These are phyloP conservation scores for Nemurella pictetii DNA, from an alignment of 2,888 invertebrate genomes.

Conservation along the genomic window DNA sequence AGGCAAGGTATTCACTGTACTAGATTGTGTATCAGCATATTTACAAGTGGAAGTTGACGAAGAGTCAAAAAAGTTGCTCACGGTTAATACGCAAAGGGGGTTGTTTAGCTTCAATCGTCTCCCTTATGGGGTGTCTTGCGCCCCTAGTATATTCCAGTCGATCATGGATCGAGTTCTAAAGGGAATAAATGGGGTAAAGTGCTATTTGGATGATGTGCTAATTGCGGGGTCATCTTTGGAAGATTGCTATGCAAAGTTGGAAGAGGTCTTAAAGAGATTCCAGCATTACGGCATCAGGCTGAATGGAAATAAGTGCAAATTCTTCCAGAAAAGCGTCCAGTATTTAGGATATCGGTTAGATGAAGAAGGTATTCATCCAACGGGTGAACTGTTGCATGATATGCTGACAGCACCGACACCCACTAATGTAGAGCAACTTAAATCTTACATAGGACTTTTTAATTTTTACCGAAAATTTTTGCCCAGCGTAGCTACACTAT, in stretches of 20 bases:
- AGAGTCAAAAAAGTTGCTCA: conserved; percentile 42
- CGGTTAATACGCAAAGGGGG: conserved; percentile 46
- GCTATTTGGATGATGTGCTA: conserved; percentile 20
- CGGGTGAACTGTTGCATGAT: conserved; percentile 12
- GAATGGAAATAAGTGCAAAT: not conserved
- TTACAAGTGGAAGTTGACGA: conserved; percentile 37
- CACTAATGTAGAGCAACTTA: no score
- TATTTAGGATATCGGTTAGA: no score
- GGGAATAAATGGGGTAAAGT: conserved; percentile 40
- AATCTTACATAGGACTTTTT: conserved; percentile 35
- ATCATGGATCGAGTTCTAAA: no score
- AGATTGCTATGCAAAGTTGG: not conserved
- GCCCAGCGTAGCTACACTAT: conserved; percentile 15
- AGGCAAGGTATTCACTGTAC: conserved; percentile 40
- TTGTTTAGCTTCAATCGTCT: conserved; percentile 44
- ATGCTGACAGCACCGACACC: conserved; percentile 26
- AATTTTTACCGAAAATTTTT: conserved; percentile 35
- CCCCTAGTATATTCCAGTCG: conserved; percentile 45
- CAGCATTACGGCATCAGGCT: not conserved
- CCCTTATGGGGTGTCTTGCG: no score
- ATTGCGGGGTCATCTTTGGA: not conserved
- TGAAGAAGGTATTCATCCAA: no score
- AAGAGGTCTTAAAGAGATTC: not conserved
- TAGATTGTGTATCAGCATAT: conserved; percentile 43
- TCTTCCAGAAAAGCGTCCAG: no score